These are phyloP conservation scores for Chrysolina oricalcia DNA, from an alignment of 2,888 invertebrate genomes.

Conservation along the genomic window DNA sequence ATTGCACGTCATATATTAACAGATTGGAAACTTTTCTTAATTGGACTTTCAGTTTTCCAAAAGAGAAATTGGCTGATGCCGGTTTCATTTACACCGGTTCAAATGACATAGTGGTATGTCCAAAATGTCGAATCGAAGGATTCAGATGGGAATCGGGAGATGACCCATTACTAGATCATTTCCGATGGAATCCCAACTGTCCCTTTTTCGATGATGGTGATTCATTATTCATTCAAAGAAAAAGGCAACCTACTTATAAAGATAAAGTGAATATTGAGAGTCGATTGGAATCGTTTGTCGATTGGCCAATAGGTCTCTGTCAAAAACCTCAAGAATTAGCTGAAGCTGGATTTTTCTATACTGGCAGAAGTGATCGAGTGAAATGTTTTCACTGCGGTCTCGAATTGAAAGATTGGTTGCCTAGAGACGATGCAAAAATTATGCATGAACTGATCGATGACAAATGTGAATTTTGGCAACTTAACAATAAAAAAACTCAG, in stretches of 20 bases:
- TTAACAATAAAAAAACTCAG: slow-evolving; percentile 29
- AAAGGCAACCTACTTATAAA: background rate
- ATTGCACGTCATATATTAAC: too few relatives aligned
- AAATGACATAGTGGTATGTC: background rate
- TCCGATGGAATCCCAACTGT: background rate
- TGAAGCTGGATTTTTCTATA: background rate
- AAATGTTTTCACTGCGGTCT: background rate
- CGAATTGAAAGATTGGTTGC: background rate
- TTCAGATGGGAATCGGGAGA: too few relatives aligned
- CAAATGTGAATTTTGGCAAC: background rate
- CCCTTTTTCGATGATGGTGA: background rate
- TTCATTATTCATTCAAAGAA: background rate
- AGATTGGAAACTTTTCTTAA: background rate
- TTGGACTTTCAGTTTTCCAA: background rate
- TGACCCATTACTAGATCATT: background rate
- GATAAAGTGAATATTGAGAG: too few relatives aligned
- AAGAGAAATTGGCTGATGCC: background rate
- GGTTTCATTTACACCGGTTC: background rate
- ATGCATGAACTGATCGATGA: background rate
- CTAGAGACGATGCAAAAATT: background rate
- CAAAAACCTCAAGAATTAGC: background rate
- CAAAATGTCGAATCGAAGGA: background rate
- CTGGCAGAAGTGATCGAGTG: background rate
- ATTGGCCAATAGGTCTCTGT: background rate
- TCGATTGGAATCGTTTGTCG: background rate